These are phyloP conservation scores for Labrus mixtus DNA, from an alignment of 2,113 vertebrate species.

Conservation along the genomic window DNA sequence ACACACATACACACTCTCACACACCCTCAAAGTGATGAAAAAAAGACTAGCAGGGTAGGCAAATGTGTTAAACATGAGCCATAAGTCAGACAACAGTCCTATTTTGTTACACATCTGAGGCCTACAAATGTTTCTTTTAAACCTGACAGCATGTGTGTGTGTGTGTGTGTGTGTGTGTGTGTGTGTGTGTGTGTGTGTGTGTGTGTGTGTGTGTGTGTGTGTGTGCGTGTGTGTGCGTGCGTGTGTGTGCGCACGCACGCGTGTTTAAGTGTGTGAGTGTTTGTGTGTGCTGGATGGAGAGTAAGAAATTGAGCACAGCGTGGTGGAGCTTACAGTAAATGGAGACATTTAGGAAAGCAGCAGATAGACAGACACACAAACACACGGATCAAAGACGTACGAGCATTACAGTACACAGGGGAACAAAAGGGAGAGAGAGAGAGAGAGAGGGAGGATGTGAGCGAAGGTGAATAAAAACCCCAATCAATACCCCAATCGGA, in stretches of 20 bases:
- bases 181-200: conserved; percentile 29
- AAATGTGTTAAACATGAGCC: conserved; percentile 53
- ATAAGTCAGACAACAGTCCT: conserved; percentile 27
- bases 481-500: conserved; percentile 78
- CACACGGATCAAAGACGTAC: conserved; percentile 76
- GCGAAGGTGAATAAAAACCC: conserved; percentile 78
- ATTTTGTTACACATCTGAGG: conserved; percentile 36
- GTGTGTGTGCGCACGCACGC: not conserved
- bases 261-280: too few relatives aligned
- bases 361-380: conserved; percentile 74
- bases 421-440: conserved; percentile 61
- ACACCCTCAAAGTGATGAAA: conserved; percentile 6
- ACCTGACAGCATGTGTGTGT: conserved; percentile 22
- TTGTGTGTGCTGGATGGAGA: conserved; percentile 11
- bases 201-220: conserved; percentile 22
- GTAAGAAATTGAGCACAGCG: conserved; percentile 33
- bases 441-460: conserved; percentile 43
- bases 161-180: not conserved
- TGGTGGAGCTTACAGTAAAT: conserved; percentile 77
- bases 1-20: not conserved
- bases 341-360: conserved; percentile 77
- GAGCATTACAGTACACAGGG: conserved; percentile 75
- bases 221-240: conserved; percentile 17
- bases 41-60: conserved; percentile 18
- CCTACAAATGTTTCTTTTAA: conserved; percentile 7